Conservation (phyloP, 2,888 invertebrate genomes). For the Amorpha juglandis region DNA sequence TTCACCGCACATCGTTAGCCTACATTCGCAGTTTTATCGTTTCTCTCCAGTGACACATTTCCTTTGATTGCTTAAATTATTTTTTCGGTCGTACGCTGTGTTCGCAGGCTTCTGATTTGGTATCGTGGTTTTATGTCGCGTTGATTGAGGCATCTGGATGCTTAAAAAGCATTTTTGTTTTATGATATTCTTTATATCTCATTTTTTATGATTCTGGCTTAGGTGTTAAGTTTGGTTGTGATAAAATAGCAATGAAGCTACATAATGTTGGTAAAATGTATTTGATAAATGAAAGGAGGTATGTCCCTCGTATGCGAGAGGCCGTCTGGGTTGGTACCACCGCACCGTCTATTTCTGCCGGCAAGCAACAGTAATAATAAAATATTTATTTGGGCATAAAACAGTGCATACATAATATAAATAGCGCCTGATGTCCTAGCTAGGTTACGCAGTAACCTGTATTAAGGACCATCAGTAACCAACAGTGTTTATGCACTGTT, state of each 20-base stretch:
- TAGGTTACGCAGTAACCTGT: too few relatives aligned
- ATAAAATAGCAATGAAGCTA: background rate
- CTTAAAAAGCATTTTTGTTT: constrained; percentile 8
- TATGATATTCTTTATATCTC: background rate
- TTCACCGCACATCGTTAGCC: constrained; percentile 24
- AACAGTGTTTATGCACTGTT: too few relatives aligned
- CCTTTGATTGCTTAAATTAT: constrained; percentile 40
- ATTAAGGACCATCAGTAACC: too few relatives aligned
- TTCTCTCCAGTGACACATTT: constrained; percentile 32
- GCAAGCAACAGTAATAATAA: too few relatives aligned
- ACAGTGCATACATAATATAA: too few relatives aligned
- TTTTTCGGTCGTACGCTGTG: constrained; percentile 30
- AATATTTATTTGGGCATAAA: too few relatives aligned
- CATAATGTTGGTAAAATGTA: too few relatives aligned
- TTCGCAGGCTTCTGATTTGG: constrained; percentile 15
- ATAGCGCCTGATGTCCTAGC: too few relatives aligned
- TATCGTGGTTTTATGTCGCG: constrained; percentile 19
- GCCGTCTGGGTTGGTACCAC: too few relatives aligned
- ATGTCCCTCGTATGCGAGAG: too few relatives aligned
- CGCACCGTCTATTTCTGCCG: too few relatives aligned
- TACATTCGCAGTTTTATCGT: constrained; percentile 24
- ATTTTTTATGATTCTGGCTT: background rate
- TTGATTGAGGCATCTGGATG: constrained; percentile 14
- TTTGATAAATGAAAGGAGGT: too few relatives aligned
- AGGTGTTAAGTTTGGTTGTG: background rate